Percentiles rank a stretch among this genome's conserved stretches.
Conservation (phyloP, 1,140 invertebrate genomes). For the Teleopsis dalmanni region DNA sequence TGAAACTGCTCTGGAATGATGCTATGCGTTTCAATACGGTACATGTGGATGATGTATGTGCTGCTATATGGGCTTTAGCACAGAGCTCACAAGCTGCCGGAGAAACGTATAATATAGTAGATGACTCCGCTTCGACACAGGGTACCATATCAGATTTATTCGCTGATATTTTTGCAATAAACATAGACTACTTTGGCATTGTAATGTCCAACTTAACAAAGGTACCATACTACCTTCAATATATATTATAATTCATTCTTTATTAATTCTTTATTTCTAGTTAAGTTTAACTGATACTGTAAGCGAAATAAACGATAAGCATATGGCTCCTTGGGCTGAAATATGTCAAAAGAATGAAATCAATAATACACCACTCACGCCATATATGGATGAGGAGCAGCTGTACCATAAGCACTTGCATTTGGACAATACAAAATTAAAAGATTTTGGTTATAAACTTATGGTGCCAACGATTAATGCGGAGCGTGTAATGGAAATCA, state of each 20-base stretch:
- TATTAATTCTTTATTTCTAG: constrained; percentile 42
- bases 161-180: constrained; percentile 76
- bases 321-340: constrained; percentile 82
- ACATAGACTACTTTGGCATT: constrained; percentile 78
- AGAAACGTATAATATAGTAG: constrained; percentile 75
- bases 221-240: constrained; percentile 45
- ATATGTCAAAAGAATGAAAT: constrained; percentile 68
- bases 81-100: constrained; percentile 44
- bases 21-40: constrained; percentile 81
- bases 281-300: constrained; percentile 66
- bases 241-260: constrained; percentile 3
- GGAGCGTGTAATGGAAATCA: constrained; percentile 52
- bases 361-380: constrained; percentile 76
- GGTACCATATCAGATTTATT: constrained; percentile 70
- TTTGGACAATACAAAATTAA: constrained; percentile 63
- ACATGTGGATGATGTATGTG: constrained; percentile 73
- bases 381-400: constrained; percentile 74
- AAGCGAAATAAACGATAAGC: constrained; percentile 87
- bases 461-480: constrained; percentile 54
- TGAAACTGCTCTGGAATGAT: constrained; percentile 84
- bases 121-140: constrained; percentile 75
- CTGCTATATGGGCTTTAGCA: constrained; percentile 62
- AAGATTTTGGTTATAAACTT: constrained; percentile 50
- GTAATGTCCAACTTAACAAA: constrained; percentile 70
- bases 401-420: constrained; percentile 72